Percentiles rank a stretch among this genome's conserved stretches.
These are phyloP conservation scores for Cinclus cinclus DNA, from an alignment of 2,113 vertebrate genomes.

Conservation along the genomic window DNA sequence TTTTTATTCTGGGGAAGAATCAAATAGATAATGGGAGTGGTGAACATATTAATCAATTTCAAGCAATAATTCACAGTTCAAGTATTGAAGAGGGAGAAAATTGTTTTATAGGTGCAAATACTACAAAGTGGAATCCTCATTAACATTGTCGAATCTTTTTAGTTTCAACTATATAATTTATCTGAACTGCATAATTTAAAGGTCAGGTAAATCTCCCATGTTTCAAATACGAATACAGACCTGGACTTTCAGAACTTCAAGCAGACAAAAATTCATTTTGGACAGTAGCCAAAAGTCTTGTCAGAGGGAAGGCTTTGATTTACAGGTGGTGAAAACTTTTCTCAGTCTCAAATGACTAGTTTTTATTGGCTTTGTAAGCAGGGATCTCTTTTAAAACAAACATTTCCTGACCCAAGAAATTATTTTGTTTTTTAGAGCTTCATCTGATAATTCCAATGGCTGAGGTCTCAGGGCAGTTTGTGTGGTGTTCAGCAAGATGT, in stretches of 20 bases:
- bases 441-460: background rate
- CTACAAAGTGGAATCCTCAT: constrained; percentile 31
- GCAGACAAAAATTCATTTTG: background rate
- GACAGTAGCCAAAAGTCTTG: background rate
- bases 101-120: constrained; percentile 54
- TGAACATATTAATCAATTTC: constrained; percentile 60
- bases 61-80: constrained; percentile 32
- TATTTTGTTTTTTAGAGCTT: background rate
- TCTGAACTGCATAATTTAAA: constrained; percentile 49
- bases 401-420: background rate
- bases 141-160: constrained; percentile 35
- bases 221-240: constrained; percentile 1
- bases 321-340: background rate
- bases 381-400: background rate
- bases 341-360: background rate
- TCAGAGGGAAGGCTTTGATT: background rate
- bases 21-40: background rate
- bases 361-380: constrained; percentile 17
- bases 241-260: background rate
- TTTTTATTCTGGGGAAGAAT: constrained; percentile 19
- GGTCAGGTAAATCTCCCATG: constrained; percentile 29
- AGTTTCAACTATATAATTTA: constrained; percentile 12
- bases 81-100: constrained; percentile 20
- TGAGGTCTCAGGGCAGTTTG: background rate
- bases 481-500: background rate